A percentile compares a stretch with the other conserved stretches of the same genome.
Evolutionary conservation across 2,113 vertebrate species (phyloP).

Genomic region (Procavia capensis): DNA sequence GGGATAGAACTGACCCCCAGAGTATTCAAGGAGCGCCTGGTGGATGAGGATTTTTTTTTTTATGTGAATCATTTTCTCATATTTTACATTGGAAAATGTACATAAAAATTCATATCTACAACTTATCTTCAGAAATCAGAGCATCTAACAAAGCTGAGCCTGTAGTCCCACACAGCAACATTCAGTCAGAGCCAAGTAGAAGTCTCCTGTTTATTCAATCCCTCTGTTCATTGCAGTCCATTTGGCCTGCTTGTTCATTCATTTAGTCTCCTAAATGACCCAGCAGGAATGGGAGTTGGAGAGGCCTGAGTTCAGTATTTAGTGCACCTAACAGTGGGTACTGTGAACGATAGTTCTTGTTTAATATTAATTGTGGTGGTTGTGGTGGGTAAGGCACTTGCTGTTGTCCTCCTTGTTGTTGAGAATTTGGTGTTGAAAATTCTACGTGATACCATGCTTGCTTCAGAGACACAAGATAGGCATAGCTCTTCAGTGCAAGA

Average conservation of each 20-base stretch:
- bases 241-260: not conserved
- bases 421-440: not conserved
- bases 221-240: not conserved
- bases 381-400: not conserved
- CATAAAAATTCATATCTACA: not conserved
- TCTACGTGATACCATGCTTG: not conserved
- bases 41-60: not conserved
- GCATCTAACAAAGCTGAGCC: not conserved
- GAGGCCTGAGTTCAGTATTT: not conserved
- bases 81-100: conserved; percentile 2
- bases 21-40: too few relatives aligned
- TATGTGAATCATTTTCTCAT: conserved; percentile 9
- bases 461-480: not conserved
- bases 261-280: not conserved
- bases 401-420: not conserved
- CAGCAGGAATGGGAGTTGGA: not conserved
- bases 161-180: not conserved
- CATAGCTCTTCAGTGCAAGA: not conserved
- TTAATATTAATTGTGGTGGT: not conserved
- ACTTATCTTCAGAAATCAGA: not conserved
- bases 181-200: not conserved
- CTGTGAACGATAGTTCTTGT: not conserved
- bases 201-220: not conserved
- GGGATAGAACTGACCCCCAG: too few relatives aligned
- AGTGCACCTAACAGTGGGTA: not conserved